Conservation (phyloP, 2,113 vertebrate genomes). For the Hiodon tergisus region DNA sequence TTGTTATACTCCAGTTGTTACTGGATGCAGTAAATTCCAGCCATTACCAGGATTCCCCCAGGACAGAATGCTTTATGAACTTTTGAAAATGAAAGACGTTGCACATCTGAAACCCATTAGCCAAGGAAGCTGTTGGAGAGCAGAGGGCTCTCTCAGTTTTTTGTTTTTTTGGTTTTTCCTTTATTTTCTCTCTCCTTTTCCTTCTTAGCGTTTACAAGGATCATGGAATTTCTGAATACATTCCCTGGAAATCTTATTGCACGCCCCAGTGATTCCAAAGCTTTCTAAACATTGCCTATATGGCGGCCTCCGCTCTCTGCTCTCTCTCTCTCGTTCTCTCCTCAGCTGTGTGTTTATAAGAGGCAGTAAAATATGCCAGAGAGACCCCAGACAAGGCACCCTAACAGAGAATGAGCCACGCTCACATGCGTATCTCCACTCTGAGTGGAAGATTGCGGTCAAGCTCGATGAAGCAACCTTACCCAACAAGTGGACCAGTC, state of each 20-base stretch:
- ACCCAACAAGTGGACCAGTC: conserved; percentile 46
- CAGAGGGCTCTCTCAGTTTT: conserved; percentile 57
- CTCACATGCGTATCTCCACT: conserved; percentile 42
- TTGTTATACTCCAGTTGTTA: conserved; percentile 46
- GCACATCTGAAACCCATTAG: conserved; percentile 81
- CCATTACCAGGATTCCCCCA: conserved; percentile 72
- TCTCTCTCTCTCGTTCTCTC: neutral
- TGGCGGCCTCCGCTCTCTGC: conserved; percentile 24
- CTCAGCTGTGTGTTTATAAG: conserved; percentile 43
- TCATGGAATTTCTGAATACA: conserved; percentile 46
- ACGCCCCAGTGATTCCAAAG: conserved; percentile 34
- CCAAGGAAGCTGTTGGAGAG: conserved; percentile 64
- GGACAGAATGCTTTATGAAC: conserved; percentile 72
- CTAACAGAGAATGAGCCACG: conserved; percentile 32
- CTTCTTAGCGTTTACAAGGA: conserved; percentile 43
- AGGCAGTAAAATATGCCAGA: conserved; percentile 34
- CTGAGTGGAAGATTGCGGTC: conserved; percentile 27
- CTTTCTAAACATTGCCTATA: conserved; percentile 28
- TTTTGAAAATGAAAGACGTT: conserved; percentile 61
- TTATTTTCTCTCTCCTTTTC: conserved; percentile 38
- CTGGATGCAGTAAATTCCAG: conserved; percentile 65
- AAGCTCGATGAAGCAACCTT: conserved; percentile 38
- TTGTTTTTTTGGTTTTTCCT: conserved; percentile 44
- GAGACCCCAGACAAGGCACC: conserved; percentile 32
- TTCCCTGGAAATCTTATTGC: conserved; percentile 40